Evolutionary conservation across 35 echinoderm and acorn worm genomes (phyloP), one percentile per base, ranked within the genome.

Genomic region (Amphiura filiformis): DNA sequence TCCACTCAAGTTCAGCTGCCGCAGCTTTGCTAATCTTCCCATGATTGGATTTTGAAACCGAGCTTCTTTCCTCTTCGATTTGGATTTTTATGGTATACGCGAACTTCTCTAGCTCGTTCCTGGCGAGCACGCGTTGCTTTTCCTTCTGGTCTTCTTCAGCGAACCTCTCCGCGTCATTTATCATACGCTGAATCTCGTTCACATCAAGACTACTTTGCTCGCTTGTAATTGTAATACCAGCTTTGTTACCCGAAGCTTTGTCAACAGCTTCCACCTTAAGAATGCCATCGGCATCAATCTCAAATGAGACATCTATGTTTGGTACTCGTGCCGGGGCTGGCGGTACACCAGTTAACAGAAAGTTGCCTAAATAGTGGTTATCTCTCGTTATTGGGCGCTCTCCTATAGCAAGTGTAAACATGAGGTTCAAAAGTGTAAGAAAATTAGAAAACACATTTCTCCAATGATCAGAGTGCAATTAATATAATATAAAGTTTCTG

Each of bases 211-310:
- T 87, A 57, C 87, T 92, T 38, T 92, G 90, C 44, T 92, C 90
- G 56, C 87, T 92, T 28, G 84, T 92, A 61, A 92, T 92, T 39
- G 90, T 92, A 79, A 92, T 92, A 35, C 87, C 80, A 47, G 86
- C 90, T 34, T 87, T 92, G 90, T 87, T 92, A 23, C 90, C 90
- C 12, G 90, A 87, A n/a, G 84, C 90, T 47, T 92, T 92, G 80
- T 92, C 90, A 34, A 87, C 84, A 0, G 90, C 90, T 0, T 84
- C 82, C 57, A 92, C 90, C 31, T 80, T 81, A 0, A 92, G 79
- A 36, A 92, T 92, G 28, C 90, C 90, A 56, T 92, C 87, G 9
- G 87, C 90, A 31, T 92, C 90, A 36, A 92, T 87, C 39, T 92
- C 90, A 56, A 92, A 92, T 32, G 81, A 87, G 78, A 92, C 90